Evolutionary conservation across 1,140 invertebrate species (phyloP), one percentile per base, ranked within the genome.

Genomic region (Thaumetopoea pityocampa): DNA sequence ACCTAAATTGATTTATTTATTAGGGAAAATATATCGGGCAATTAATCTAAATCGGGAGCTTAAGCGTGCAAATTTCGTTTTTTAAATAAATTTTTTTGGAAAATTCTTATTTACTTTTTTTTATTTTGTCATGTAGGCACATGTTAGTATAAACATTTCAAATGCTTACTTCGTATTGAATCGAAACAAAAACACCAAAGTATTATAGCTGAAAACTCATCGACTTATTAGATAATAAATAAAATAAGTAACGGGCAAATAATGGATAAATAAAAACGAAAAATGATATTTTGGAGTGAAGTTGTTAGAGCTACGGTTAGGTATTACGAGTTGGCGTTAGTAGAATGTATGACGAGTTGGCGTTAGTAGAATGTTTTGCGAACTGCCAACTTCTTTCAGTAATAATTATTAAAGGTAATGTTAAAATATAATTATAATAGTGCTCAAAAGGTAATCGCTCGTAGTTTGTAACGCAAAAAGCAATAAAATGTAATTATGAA

Each of bases 161-260:
- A n/a, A n/a, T n/a, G 12, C 9, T 10, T 12, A 64, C 48, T 51
- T 67, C 61, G 60, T 79, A 65, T 73, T 30, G 64, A 58, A 80
- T 66, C 68, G 72, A 79, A 83, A 83, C 73, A 71, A 27, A 66
- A 83, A 83, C 79, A 83, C 79, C 79, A 83, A 83, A 76, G 36
- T 78, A 76, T 70, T 67, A 52, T 70, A 72, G n/a, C 61, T 54
- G 52, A 72, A 65, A 76, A 79, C 62, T 77, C 74, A 80, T 77
- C 77, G 79, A 81, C 74, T 81, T 73, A 70, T 83, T 83, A 83
- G 79, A 74, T 83, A 80, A 81, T 80, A 80, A 78, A 79, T 76
- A 72, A 70, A 60, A 59, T 60, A 67, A 66, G 60, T 69, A 59
- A 71, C 58, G 63, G 23, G 37, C 14, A 40, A 45, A 35, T 45